Evolutionary conservation across 2,113 vertebrate species (phyloP).

Genomic region (Dermatemys mawii): DNA sequence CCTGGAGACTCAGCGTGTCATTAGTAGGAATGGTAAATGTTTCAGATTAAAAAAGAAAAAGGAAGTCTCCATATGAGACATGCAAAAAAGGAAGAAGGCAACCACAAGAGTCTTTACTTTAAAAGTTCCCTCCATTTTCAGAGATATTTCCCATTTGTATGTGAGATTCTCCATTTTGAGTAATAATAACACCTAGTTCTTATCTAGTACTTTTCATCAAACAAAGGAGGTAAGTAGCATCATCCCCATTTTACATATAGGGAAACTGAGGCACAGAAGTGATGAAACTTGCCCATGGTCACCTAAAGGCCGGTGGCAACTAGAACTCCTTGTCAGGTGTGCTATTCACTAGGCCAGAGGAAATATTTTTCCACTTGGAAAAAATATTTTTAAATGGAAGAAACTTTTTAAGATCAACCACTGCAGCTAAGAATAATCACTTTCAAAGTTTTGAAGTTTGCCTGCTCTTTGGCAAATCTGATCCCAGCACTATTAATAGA

Average conservation of each 20-base stretch:
- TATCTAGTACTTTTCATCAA: neutral
- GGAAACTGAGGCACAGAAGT: neutral
- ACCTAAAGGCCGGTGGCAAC: neutral
- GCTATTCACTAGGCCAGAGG: constrained; percentile 15
- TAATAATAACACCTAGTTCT: constrained; percentile 17
- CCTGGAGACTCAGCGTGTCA: neutral
- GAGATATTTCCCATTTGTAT: neutral
- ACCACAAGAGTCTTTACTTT: neutral
- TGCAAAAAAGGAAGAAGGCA: neutral
- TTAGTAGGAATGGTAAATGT: too few relatives aligned
- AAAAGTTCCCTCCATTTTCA: constrained; percentile 11
- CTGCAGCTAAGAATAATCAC: neutral
- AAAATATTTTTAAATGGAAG: neutral
- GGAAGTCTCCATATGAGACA: neutral
- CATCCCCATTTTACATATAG: neutral
- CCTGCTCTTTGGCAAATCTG: neutral
- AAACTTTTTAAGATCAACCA: neutral
- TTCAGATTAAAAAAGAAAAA: neutral
- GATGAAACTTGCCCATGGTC: neutral
- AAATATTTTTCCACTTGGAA: neutral
- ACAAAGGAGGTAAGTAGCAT: neutral
- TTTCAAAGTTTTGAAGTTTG: neutral
- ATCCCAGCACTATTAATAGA: neutral
- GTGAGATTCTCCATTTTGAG: neutral
- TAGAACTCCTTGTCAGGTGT: neutral